Evolutionary conservation across 2,113 vertebrate genomes (phyloP).

Genomic region (Catagonus wagneri): DNA sequence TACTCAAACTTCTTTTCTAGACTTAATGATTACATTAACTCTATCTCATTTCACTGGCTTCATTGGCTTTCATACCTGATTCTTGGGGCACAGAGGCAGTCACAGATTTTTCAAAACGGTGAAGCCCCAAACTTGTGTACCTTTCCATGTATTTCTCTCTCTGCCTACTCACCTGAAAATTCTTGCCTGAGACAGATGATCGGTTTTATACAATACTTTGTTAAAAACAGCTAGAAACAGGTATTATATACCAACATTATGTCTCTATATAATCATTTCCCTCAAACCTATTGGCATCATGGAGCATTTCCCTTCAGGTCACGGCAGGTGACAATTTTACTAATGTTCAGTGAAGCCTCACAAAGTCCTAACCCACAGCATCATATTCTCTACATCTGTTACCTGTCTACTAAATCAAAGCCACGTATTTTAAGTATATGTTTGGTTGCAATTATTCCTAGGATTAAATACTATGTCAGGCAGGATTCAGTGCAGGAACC

Average conservation of each 20-base stretch:
- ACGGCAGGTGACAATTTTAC: background rate
- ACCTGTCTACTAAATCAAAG: background rate
- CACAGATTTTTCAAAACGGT: background rate
- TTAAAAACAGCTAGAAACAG: background rate
- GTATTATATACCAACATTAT: background rate
- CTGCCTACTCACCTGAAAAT: background rate
- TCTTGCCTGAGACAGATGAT: background rate
- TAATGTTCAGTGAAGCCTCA: background rate
- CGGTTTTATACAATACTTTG: background rate
- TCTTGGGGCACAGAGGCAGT: background rate
- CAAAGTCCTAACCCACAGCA: background rate
- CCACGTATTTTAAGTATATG: background rate
- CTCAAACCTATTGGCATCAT: background rate
- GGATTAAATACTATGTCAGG: background rate
- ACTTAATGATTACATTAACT: background rate
- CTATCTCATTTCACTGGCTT: background rate
- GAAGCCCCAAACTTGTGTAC: background rate
- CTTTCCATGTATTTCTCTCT: background rate
- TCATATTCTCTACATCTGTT: background rate
- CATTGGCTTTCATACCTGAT: background rate
- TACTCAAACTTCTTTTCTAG: background rate
- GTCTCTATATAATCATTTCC: background rate
- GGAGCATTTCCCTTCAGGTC: background rate
- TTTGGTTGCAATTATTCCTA: background rate
- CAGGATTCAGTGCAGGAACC: background rate